These are phyloP conservation scores for Microcebus griseorufus DNA, from an alignment of 2,113 vertebrate species.

Conservation along the genomic window DNA sequence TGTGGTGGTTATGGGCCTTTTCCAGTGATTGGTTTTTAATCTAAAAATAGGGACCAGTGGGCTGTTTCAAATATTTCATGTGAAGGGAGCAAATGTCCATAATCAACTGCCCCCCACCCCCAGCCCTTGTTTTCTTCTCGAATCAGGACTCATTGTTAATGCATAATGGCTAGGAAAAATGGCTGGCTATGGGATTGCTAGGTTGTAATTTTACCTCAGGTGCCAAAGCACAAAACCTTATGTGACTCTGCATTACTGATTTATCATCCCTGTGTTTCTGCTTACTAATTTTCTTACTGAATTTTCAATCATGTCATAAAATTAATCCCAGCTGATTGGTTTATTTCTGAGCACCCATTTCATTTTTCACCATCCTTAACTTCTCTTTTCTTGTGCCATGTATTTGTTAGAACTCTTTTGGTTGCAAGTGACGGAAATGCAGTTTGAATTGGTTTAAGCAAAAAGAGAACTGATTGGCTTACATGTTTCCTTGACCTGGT, in stretches of 20 bases:
- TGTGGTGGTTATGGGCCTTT: constrained; percentile 61
- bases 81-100: constrained; percentile 21
- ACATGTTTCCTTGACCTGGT: not conserved
- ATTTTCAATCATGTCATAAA: constrained; percentile 50
- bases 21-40: constrained; percentile 65
- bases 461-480: not conserved
- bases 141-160: constrained; percentile 40
- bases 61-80: constrained; percentile 70
- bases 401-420: constrained; percentile 47
- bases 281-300: constrained; percentile 56
- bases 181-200: not conserved
- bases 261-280: constrained; percentile 19
- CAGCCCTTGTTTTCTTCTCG: constrained; percentile 24
- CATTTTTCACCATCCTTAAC: not conserved
- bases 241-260: not conserved
- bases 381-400: not conserved
- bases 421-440: constrained; percentile 31
- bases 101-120: not conserved
- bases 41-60: constrained; percentile 62
- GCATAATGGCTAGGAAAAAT: constrained; percentile 4
- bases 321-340: constrained; percentile 35
- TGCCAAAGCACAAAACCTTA: constrained; percentile 14
- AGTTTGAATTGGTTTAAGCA: constrained; percentile 3
- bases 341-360: constrained; percentile 36
- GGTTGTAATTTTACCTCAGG: constrained; percentile 50